Evolutionary conservation across 2,113 vertebrate genomes (phyloP).

Genomic region (Lasiurus borealis): DNA sequence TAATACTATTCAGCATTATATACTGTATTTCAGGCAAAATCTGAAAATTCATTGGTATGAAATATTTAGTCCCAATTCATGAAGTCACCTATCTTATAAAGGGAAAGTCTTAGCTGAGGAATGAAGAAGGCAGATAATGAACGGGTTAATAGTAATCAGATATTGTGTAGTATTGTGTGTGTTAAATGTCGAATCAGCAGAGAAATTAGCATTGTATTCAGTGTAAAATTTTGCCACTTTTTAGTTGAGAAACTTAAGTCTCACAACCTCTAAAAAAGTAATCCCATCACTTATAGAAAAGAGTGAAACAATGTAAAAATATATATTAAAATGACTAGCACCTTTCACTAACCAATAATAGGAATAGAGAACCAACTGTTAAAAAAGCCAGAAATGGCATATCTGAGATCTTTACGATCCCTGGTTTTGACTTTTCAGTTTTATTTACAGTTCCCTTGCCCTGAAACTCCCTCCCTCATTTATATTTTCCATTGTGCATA

Average conservation of each 20-base stretch:
- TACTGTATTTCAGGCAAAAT: background rate
- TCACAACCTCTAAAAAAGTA: background rate
- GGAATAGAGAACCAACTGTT: background rate
- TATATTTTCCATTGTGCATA: background rate
- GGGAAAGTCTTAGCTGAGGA: background rate
- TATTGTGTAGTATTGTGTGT: background rate
- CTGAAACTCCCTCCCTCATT: background rate
- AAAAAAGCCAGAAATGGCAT: background rate
- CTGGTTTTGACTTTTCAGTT: background rate
- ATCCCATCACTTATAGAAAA: background rate
- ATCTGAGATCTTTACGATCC: background rate
- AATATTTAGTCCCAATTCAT: background rate
- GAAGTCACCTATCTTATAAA: background rate
- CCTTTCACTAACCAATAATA: background rate
- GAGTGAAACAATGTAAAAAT: constrained; percentile 34
- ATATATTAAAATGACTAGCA: background rate
- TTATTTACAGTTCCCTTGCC: background rate
- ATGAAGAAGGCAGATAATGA: background rate
- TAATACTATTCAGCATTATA: background rate
- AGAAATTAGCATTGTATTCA: background rate
- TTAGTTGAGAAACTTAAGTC: background rate
- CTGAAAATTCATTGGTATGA: background rate
- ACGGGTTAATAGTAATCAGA: background rate
- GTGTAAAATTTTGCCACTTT: background rate
- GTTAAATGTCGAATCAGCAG: background rate